Conservation (phyloP, 2,113 vertebrate genomes). For the Balaeniceps rex region DNA sequence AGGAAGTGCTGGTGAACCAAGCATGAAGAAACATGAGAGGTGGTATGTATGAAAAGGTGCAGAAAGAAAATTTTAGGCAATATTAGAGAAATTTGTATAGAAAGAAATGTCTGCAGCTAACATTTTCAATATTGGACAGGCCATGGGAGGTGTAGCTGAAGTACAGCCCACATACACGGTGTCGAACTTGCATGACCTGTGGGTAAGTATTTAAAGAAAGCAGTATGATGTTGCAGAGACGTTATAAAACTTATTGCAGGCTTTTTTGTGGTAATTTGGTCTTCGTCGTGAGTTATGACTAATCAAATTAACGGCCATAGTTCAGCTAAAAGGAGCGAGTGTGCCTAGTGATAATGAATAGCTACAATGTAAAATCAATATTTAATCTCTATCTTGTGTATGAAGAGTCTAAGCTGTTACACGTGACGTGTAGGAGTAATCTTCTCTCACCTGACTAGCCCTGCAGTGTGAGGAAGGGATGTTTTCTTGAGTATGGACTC, state of each 20-base stretch:
- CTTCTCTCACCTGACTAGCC: background rate
- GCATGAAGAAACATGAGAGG: background rate
- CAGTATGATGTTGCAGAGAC: background rate
- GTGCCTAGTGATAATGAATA: slow-evolving; percentile 10
- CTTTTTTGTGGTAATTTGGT: background rate
- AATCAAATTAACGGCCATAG: background rate
- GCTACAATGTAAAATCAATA: slow-evolving; percentile 53
- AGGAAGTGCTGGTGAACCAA: background rate
- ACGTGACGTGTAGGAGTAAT: background rate
- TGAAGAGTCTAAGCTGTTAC: background rate
- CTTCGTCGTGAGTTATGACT: background rate
- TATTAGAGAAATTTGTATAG: background rate
- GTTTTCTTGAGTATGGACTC: background rate
- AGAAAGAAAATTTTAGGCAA: background rate
- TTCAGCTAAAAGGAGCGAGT: background rate
- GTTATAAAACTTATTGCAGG: background rate
- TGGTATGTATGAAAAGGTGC: background rate
- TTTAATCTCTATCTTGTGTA: slow-evolving; percentile 10
- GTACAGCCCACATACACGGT: background rate
- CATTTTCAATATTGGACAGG: background rate
- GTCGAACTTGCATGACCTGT: background rate
- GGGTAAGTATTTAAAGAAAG: background rate
- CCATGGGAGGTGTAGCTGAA: background rate
- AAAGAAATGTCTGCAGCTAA: background rate
- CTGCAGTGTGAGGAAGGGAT: background rate